phyloP scores from a whole-genome alignment of 2,113 vertebrate genomes.

The Cervus canadensis region DNA sequence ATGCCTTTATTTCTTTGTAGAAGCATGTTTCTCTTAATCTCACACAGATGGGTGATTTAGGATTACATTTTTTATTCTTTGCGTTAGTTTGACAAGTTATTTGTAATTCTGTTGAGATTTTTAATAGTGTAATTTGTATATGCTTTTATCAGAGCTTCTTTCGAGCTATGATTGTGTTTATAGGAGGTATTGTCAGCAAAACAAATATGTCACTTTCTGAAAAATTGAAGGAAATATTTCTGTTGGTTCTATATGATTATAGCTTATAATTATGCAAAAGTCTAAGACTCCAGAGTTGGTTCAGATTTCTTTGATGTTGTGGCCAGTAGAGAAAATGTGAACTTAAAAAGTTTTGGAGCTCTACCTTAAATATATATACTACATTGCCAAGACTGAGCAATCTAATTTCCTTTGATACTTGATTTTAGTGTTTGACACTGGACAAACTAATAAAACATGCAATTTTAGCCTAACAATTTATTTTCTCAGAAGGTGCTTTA shows the following conservation, averaged over 20 bases:
- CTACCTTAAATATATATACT: neutral
- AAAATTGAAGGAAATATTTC: neutral
- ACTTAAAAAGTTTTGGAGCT: neutral
- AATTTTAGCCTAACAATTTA: neutral
- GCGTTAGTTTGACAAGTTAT: neutral
- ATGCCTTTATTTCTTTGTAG: constrained; percentile 7
- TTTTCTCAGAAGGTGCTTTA: constrained; percentile 1
- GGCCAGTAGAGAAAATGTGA: neutral
- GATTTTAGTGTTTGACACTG: constrained; percentile 10
- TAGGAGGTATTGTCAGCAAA: neutral
- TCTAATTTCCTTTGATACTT: neutral
- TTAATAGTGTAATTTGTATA: neutral
- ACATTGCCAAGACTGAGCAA: neutral
- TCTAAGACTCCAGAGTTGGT: neutral
- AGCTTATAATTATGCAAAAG: neutral
- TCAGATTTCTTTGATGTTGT: neutral
- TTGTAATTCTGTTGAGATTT: neutral
- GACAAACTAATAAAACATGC: neutral
- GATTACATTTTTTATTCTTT: neutral
- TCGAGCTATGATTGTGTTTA: neutral
- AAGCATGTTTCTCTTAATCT: neutral
- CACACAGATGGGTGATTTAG: neutral
- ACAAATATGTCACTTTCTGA: neutral
- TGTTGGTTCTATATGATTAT: neutral
- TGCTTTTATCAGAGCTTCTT: neutral